phyloP scores from a whole-genome alignment of 2,888 invertebrate species.

The Azorinus chamasolen region DNA sequence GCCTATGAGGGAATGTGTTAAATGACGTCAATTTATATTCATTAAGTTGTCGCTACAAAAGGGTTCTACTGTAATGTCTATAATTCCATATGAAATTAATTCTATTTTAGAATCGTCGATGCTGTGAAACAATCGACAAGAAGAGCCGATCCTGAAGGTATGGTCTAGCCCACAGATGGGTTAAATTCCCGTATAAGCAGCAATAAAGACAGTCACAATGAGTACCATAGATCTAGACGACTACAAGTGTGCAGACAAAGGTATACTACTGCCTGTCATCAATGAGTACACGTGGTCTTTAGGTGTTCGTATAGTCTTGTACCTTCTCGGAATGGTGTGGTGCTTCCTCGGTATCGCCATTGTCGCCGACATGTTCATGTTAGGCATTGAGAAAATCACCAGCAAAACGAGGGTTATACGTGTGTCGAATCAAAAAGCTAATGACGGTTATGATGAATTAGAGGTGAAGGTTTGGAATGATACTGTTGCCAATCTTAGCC shows the following conservation, averaged over 20 bases:
- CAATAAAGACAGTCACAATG: too few species aligned
- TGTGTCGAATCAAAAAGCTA: conserved; percentile 74
- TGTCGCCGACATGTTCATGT: conserved; percentile 89
- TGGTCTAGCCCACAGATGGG: too few species aligned
- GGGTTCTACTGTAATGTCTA: too few species aligned
- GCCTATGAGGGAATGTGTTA: too few species aligned
- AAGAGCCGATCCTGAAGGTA: too few species aligned
- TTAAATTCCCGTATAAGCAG: too few species aligned
- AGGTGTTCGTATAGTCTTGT: conserved; percentile 86
- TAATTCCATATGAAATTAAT: too few species aligned
- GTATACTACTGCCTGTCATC: conserved; percentile 87
- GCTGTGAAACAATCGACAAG: too few species aligned
- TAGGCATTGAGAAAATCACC: conserved; percentile 89
- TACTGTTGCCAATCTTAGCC: conserved; percentile 88
- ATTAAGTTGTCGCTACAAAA: too few species aligned
- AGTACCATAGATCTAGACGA: conserved; percentile 54
- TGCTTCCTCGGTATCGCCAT: conserved; percentile 89
- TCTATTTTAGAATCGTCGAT: too few species aligned
- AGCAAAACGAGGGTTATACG: conserved; percentile 87
- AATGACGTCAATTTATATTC: too few species aligned
- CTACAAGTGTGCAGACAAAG: conserved; percentile 80
- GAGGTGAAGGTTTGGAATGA: conserved; percentile 88
- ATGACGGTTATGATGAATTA: conserved; percentile 85
- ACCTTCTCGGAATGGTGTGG: conserved; percentile 88
- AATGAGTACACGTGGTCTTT: conserved; percentile 87